Conservation (phyloP, 2,113 vertebrate species). For the Silurus asotus region DNA sequence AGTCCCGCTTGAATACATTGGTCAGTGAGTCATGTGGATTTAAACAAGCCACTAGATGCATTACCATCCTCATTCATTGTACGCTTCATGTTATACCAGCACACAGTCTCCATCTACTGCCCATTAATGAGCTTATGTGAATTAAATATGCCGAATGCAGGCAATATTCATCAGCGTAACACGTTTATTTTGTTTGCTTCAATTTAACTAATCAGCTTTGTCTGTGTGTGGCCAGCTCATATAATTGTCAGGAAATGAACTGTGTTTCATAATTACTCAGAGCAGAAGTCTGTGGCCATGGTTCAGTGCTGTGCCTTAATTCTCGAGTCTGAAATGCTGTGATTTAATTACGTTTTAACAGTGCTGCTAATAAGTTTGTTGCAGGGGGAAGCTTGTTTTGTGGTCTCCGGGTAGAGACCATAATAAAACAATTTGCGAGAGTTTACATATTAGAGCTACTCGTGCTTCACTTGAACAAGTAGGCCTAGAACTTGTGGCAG, state of each 20-base stretch:
- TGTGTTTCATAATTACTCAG: slow-evolving; percentile 26
- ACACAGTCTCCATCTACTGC: neutral
- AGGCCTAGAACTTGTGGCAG: slow-evolving; percentile 60
- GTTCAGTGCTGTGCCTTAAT: slow-evolving; percentile 25
- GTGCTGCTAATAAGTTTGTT: slow-evolving; percentile 37
- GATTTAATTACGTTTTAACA: slow-evolving; percentile 51
- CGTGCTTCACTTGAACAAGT: slow-evolving; percentile 58
- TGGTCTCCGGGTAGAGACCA: slow-evolving; percentile 26
- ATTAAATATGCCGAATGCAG: slow-evolving; percentile 16
- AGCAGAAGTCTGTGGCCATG: slow-evolving; percentile 41
- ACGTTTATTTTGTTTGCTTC: slow-evolving; percentile 39
- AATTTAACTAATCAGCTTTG: slow-evolving; percentile 35
- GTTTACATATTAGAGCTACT: slow-evolving; percentile 38
- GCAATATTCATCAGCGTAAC: slow-evolving; percentile 2
- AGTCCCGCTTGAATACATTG: neutral
- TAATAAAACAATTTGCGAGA: slow-evolving; percentile 39
- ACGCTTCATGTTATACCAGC: neutral
- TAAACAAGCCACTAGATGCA: neutral
- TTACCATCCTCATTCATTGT: neutral
- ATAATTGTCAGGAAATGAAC: slow-evolving; percentile 51
- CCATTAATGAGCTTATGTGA: slow-evolving; percentile 14
- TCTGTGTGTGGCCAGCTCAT: slow-evolving; percentile 48
- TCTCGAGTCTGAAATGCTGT: slow-evolving; percentile 33
- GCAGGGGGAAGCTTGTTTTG: slow-evolving; percentile 44
- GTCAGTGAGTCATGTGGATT: neutral